Evolutionary conservation across 1,140 invertebrate genomes (phyloP).

Genomic region (Drosophila ananassae): DNA sequence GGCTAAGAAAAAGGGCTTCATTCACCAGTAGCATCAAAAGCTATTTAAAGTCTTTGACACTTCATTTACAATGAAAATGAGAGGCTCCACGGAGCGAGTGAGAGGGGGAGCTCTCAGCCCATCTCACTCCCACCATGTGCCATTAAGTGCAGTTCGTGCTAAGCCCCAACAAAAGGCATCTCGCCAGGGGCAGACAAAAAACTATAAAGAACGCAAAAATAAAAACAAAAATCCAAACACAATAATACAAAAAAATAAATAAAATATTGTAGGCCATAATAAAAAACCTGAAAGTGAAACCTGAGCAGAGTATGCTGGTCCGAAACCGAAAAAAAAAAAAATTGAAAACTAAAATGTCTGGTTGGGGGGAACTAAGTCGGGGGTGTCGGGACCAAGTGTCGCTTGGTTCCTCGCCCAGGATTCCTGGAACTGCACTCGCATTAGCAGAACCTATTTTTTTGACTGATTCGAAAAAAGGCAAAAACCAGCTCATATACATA

Average conservation of each 20-base stretch:
- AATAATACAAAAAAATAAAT: slow-evolving; percentile 38
- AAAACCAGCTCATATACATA: slow-evolving; percentile 54
- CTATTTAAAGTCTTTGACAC: slow-evolving; percentile 82
- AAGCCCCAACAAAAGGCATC: slow-evolving; percentile 65
- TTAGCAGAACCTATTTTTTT: slow-evolving; percentile 46
- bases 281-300: slow-evolving; percentile 74
- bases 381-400: slow-evolving; percentile 69
- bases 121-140: slow-evolving; percentile 2
- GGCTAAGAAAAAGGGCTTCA: slow-evolving; percentile 71
- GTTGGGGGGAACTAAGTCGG: slow-evolving; percentile 14
- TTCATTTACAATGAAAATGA: slow-evolving; percentile 82
- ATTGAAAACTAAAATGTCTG: slow-evolving; percentile 31
- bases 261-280: slow-evolving; percentile 61
- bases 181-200: slow-evolving; percentile 64
- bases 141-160: slow-evolving; percentile 69
- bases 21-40: slow-evolving; percentile 80
- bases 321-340: slow-evolving; percentile 15
- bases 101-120: background rate
- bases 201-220: slow-evolving; percentile 41
- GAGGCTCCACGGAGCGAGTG: slow-evolving; percentile 33
- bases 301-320: slow-evolving; percentile 72
- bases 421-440: slow-evolving; percentile 70
- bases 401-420: slow-evolving; percentile 41
- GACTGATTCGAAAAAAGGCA: slow-evolving; percentile 63
- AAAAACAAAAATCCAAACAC: slow-evolving; percentile 29